Percentiles rank a stretch among this genome's conserved stretches.
Evolutionary conservation across 2,888 invertebrate species (phyloP).

Genomic region (Petrolisthes manimaculis): DNA sequence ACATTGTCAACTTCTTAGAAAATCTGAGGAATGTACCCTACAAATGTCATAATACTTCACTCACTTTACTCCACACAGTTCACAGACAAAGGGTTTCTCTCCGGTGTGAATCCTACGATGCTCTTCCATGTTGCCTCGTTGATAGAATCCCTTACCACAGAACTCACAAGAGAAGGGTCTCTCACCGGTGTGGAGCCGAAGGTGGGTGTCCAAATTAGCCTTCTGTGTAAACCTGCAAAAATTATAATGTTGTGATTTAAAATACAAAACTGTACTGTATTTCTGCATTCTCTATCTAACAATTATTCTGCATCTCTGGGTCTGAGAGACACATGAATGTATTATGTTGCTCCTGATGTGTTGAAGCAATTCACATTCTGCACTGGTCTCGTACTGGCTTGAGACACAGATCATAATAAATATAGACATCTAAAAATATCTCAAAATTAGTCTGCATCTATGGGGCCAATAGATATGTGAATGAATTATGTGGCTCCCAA

Average conservation of each 20-base stretch:
- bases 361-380: no score
- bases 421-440: no score
- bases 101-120: slow-evolving; percentile 55
- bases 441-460: no score
- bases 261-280: slow-evolving; percentile 6
- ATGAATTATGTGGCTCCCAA: no score
- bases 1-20: no score
- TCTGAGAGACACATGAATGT: no score
- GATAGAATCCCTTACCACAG: slow-evolving; percentile 50
- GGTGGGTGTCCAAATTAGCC: slow-evolving; percentile 52
- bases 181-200: slow-evolving; percentile 47
- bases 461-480: no score
- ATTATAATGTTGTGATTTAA: not conserved
- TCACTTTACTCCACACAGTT: slow-evolving; percentile 47
- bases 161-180: slow-evolving; percentile 56
- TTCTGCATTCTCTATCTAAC: not conserved
- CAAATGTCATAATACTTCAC: not conserved
- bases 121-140: slow-evolving; percentile 56
- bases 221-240: slow-evolving; percentile 55
- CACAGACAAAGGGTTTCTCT: slow-evolving; percentile 50
- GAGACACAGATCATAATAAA: no score
- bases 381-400: no score
- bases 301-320: no score
- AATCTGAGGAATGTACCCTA: not conserved
- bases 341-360: no score